Conservation (phyloP, 2,888 invertebrate genomes). For the Eledona agricola region DNA sequence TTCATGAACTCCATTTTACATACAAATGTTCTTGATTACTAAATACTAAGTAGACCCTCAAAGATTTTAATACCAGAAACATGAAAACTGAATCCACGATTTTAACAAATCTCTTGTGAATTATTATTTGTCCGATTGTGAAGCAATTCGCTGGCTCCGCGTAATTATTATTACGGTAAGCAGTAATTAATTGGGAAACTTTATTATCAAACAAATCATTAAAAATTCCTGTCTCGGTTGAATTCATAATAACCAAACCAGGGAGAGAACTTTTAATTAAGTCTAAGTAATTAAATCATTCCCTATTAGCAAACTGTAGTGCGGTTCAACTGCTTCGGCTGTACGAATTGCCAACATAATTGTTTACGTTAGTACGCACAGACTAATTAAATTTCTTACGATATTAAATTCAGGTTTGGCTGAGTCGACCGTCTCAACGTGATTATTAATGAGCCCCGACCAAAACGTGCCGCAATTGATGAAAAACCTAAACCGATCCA, state of each 20-base stretch:
- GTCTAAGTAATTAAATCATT: slow-evolving; percentile 42
- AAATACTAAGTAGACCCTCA: slow-evolving; percentile 42
- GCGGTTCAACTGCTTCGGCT: slow-evolving; percentile 28
- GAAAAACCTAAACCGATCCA: slow-evolving; percentile 9
- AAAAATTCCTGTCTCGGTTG: slow-evolving; percentile 35
- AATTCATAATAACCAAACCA: slow-evolving; percentile 34
- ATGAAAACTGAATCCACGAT: slow-evolving; percentile 34
- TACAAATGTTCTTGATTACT: slow-evolving; percentile 49
- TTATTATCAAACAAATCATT: slow-evolving; percentile 35
- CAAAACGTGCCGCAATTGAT: too few relatives aligned
- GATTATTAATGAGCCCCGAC: too few relatives aligned
- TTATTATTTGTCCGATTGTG: background rate
- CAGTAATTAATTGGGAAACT: slow-evolving; percentile 33
- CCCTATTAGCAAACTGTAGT: slow-evolving; percentile 40
- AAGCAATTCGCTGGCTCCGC: slow-evolving; percentile 2
- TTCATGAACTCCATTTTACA: slow-evolving; percentile 47
- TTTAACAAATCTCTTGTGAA: slow-evolving; percentile 6
- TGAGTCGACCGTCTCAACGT: too few relatives aligned
- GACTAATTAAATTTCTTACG: slow-evolving; percentile 37
- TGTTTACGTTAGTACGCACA: slow-evolving; percentile 36
- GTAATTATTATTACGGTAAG: slow-evolving; percentile 13
- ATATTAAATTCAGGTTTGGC: slow-evolving; percentile 9
- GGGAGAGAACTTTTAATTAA: slow-evolving; percentile 42
- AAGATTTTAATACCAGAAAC: slow-evolving; percentile 36
- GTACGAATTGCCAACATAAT: slow-evolving; percentile 39